Evolutionary conservation across 1,140 invertebrate genomes (phyloP), one percentile per base, ranked within the genome.

Genomic region (Bombus superbus): DNA sequence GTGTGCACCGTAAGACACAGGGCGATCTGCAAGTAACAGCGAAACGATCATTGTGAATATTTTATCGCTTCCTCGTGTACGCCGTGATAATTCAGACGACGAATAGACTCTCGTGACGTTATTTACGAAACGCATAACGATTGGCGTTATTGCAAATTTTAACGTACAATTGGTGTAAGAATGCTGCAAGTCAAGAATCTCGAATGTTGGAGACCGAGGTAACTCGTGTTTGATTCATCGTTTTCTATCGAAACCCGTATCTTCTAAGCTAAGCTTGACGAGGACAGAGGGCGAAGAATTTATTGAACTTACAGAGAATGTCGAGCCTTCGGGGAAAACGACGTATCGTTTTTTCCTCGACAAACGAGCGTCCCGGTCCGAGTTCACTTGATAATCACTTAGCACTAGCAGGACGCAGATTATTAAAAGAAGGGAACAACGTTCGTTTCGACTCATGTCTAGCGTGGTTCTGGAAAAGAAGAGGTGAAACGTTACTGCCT

Each of bases 251-350:
- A 35, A 66, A 35, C 59, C 28, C 4, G 57, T 40, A 9, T 66
- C 76, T n/a, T n/a, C 15, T 15, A 40, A 22, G 5, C 18, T 22
- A 53, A 77, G 28, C 62, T 5, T 6, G 13, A 53, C 47, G 6
- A 1, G 47, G 1, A 0, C 47, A 5, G 1, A 22, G 18, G 6
- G 22, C 8, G 18, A 53, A 53, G 47, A 53, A 53, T 53, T 53
- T 53, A 53, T 11, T 53, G 3, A 69, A 86, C 96, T 97, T 87
- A 98, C 97, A 95, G 94, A 97, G 94, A 97, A 97, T 93, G 96
- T 97, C 11, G 97, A 96, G 75, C 97, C 97, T 95, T 97, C 97
- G 3, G 97, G 97, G 94, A 98, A 98, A 85, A 97, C 95, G 71
- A 98, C 95, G 95, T 97, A 98, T 85, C 97, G 96, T 91, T 96